phyloP scores from a whole-genome alignment of 1,140 invertebrate genomes.

The Oedothorax gibbosus region DNA sequence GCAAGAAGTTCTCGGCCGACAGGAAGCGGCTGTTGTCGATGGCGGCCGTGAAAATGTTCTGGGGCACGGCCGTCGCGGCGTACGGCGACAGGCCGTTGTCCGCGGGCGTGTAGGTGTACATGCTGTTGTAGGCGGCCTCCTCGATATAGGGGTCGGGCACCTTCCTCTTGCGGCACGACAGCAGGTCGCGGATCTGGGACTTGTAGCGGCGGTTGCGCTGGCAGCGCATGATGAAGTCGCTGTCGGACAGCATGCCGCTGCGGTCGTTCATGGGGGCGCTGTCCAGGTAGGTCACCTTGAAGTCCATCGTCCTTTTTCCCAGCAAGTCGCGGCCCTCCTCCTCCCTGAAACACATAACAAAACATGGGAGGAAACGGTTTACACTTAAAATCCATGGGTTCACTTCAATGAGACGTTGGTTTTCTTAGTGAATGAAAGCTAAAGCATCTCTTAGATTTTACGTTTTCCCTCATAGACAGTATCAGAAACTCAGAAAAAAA shows the following conservation, averaged over 20 bases:
- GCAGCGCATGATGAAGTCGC: slow-evolving; percentile 62
- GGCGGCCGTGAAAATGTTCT: slow-evolving; percentile 75
- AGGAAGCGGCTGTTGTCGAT: slow-evolving; percentile 74
- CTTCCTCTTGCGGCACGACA: slow-evolving; percentile 86
- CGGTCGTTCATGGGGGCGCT: slow-evolving; percentile 69
- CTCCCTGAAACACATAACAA: slow-evolving; percentile 77
- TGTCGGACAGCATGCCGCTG: slow-evolving; percentile 59
- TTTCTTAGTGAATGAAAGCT: no score
- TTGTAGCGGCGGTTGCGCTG: slow-evolving; percentile 83
- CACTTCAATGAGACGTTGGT: no score
- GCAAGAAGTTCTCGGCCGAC: slow-evolving; percentile 85
- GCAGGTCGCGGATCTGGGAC: slow-evolving; percentile 90
- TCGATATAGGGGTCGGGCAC: slow-evolving; percentile 64
- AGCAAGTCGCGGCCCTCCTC: slow-evolving; percentile 96
- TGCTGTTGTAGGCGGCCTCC: slow-evolving; percentile 78
- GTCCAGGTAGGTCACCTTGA: slow-evolving; percentile 96
- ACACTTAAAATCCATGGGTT: no score
- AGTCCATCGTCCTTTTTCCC: slow-evolving; percentile 97
- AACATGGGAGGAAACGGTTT: not conserved
- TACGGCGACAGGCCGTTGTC: slow-evolving; percentile 75
- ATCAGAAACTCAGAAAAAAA: not conserved
- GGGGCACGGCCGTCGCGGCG: slow-evolving; percentile 67
- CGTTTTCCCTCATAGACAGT: not conserved
- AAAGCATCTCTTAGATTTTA: not conserved
- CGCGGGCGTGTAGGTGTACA: slow-evolving; percentile 77